Evolutionary conservation across 2,888 invertebrate species (phyloP).

Genomic region (Nesidiocoris tenuis): DNA sequence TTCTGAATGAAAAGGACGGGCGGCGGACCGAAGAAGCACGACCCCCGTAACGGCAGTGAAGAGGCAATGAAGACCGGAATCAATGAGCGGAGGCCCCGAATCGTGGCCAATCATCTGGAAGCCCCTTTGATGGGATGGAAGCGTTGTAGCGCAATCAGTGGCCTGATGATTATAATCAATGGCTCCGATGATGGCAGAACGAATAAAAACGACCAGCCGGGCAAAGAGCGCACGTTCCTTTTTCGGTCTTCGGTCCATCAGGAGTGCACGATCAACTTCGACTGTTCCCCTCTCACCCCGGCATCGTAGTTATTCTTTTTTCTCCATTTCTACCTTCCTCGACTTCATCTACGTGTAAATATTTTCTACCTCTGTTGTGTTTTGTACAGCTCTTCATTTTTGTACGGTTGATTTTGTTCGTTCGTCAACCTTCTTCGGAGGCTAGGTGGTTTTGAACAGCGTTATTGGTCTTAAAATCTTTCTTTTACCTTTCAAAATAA

Average conservation of each 20-base stretch:
- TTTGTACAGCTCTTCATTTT: too few relatives aligned
- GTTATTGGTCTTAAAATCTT: too few relatives aligned
- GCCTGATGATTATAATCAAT: conserved; percentile 35
- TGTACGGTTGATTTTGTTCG: too few relatives aligned
- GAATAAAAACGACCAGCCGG: conserved; percentile 18
- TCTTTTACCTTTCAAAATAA: too few relatives aligned
- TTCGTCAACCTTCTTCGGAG: too few relatives aligned
- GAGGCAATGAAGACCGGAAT: conserved; percentile 24
- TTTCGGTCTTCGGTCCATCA: not conserved
- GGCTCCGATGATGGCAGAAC: conserved; percentile 31
- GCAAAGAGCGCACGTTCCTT: conserved; percentile 14
- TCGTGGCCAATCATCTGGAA: conserved; percentile 35
- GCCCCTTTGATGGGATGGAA: conserved; percentile 16
- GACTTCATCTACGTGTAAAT: too few relatives aligned
- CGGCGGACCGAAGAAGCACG: not conserved
- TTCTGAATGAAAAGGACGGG: not conserved
- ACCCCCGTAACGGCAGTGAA: conserved; percentile 6
- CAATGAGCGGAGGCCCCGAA: conserved; percentile 21
- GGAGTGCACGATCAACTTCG: too few relatives aligned
- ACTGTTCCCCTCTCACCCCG: not conserved
- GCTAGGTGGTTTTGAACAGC: too few relatives aligned
- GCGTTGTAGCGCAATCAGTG: conserved; percentile 31
- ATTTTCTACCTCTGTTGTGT: too few relatives aligned
- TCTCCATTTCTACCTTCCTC: not conserved
- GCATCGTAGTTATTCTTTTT: not conserved